Evolutionary conservation across 2,797 vertebrate genomes (phyloP), one percentile per base, ranked within the genome.

Genomic region (Anomalospiza imberbis): DNA sequence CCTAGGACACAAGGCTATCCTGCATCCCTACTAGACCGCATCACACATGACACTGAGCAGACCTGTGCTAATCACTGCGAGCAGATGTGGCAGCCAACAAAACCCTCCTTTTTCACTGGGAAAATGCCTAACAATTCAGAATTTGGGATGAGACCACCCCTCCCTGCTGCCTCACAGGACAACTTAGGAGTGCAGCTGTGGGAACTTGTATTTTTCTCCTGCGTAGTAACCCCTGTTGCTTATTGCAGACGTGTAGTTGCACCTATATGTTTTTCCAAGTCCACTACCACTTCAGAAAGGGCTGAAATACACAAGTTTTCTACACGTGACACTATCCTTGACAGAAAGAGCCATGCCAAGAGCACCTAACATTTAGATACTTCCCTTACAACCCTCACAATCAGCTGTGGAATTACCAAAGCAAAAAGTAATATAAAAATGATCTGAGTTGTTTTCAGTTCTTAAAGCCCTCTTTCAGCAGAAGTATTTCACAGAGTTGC

Each of bases 401-500:
- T 86, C 66, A 88, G 19, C 67, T 77, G 18, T 67, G 67, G 85
- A 88, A 67, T 82, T 82, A 90, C 50, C 38, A 80, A 85, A 93
- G 68, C 4, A 66, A 84, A 92, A 92, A 91, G 63, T 34, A 73
- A 51, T 29, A 63, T 28, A 79, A 72, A 72, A 74, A 66, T 62
- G 10, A 91, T 86, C 10, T 42, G 57, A 88, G 60, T 51, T 68
- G 53, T 74, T 81, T 88, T 91, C 34, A 50, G 42, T 77, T 92
- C 88, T 71, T 48, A 85, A 82, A 44, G 7, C 25, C 21, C 50
- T 90, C 63, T 83, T 96, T 91, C 72, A 96, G 75, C 85, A 79
- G 61, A 84, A 89, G 60, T 75, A 74, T 91, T 95, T 91, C 74
- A 89, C 53, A 70, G 65, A 68, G 57, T 58, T 95, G 85, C 93